phyloP scores from a whole-genome alignment of 1,140 invertebrate genomes.

The Ceratitis capitata region DNA sequence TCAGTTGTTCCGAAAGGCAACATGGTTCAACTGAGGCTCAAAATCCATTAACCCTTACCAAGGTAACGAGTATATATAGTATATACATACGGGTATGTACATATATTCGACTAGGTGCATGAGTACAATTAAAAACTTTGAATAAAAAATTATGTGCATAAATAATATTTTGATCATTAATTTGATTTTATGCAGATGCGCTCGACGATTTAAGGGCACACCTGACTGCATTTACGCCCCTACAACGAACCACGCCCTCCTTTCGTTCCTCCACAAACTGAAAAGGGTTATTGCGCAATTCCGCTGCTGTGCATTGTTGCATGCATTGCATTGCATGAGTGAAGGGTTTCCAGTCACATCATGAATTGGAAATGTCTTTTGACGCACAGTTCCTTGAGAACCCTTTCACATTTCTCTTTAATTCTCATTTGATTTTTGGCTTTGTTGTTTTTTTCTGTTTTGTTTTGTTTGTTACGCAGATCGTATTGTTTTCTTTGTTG shows the following conservation, averaged over 20 bases:
- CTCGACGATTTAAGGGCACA: conserved; percentile 1
- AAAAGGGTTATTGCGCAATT: background rate
- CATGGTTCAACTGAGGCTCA: background rate
- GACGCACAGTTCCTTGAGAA: background rate
- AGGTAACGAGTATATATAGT: background rate
- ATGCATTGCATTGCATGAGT: background rate
- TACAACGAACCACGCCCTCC: background rate
- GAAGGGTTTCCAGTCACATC: conserved; percentile 4
- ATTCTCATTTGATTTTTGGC: conserved; percentile 30
- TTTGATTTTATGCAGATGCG: background rate
- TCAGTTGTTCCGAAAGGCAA: too few species aligned
- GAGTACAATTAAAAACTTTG: background rate
- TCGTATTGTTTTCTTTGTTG: background rate
- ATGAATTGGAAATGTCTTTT: background rate
- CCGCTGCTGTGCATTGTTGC: background rate
- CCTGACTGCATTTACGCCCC: conserved; percentile 35
- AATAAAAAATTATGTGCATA: background rate
- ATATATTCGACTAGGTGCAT: too few species aligned
- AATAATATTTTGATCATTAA: background rate
- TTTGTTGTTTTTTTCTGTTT: background rate
- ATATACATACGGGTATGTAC: background rate
- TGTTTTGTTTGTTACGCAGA: background rate
- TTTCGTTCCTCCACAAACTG: background rate
- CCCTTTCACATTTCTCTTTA: conserved; percentile 21
- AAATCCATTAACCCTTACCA: background rate